phyloP scores from a whole-genome alignment of 2,888 invertebrate genomes.

The Nomada flava region DNA sequence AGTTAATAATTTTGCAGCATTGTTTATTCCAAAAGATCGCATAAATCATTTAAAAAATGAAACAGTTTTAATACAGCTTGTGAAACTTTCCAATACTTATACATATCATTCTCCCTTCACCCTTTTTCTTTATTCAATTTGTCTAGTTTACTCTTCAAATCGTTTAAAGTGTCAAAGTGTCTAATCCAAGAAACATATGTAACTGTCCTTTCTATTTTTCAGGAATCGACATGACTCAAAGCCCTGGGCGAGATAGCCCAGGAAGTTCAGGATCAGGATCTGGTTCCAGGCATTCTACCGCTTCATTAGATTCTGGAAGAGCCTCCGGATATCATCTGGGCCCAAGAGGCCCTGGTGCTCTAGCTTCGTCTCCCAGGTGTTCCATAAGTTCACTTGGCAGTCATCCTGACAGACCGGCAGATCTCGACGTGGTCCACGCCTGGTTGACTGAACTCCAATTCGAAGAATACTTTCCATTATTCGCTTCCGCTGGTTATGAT shows the following conservation, averaged over 20 bases:
- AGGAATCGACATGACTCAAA: conserved; percentile 85
- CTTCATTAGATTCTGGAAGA: conserved; percentile 95
- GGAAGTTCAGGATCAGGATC: conserved; percentile 95
- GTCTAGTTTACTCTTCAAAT: too few species aligned
- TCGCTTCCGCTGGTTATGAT: conserved; percentile 98
- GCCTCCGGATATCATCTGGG: conserved; percentile 91
- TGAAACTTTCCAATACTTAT: too few species aligned
- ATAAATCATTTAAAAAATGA: too few species aligned
- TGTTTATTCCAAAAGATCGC: too few species aligned
- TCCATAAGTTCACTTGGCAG: conserved; percentile 87
- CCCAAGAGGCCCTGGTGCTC: conserved; percentile 86
- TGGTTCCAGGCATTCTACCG: conserved; percentile 95
- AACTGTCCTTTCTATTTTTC: conserved; percentile 38
- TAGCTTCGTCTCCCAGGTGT: conserved; percentile 87
- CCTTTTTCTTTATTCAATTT: too few species aligned
- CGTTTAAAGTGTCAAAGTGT: too few species aligned
- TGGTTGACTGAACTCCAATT: conserved; percentile 98
- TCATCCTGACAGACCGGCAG: conserved; percentile 85
- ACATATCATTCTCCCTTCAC: too few species aligned
- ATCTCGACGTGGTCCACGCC: conserved; percentile 96
- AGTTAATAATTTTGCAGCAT: too few species aligned
- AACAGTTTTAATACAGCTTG: too few species aligned
- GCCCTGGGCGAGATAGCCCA: conserved; percentile 96
- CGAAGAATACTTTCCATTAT: conserved; percentile 97
- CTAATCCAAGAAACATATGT: too few species aligned